Conservation (phyloP, 2,888 invertebrate species). For the Petrophora chlorosata region DNA sequence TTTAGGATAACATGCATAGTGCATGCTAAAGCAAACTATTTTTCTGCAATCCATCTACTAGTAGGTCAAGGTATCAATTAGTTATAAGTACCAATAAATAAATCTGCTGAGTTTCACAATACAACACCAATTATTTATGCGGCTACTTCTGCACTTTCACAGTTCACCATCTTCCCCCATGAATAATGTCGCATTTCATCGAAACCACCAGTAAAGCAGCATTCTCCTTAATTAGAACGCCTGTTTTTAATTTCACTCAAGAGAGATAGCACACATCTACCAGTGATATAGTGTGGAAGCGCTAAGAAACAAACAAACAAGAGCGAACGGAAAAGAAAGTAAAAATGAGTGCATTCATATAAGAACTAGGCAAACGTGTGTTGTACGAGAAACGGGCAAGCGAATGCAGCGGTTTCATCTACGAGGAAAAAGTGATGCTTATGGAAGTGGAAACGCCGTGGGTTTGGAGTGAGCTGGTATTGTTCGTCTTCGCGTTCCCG, state of each 20-base stretch:
- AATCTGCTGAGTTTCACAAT: too few species aligned
- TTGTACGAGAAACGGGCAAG: slow-evolving; percentile 66
- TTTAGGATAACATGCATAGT: too few species aligned
- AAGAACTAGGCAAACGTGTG: slow-evolving; percentile 75
- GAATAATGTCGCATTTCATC: too few species aligned
- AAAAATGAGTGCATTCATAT: slow-evolving; percentile 80
- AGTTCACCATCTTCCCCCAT: too few species aligned
- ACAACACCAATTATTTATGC: too few species aligned
- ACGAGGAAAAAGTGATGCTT: slow-evolving; percentile 73
- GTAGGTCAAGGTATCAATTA: too few species aligned
- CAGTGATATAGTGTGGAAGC: slow-evolving; percentile 40
- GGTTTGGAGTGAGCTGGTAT: slow-evolving; percentile 59
- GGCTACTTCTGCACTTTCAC: too few species aligned
- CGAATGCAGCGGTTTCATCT: slow-evolving; percentile 65
- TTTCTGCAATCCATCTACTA: too few species aligned
- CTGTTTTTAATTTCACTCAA: slow-evolving; percentile 53
- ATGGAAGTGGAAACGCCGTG: slow-evolving; percentile 65
- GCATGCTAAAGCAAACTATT: too few species aligned
- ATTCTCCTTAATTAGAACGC: slow-evolving; percentile 8
- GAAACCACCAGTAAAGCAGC: too few species aligned
- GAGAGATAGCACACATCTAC: slow-evolving; percentile 28
- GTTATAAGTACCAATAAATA: too few species aligned
- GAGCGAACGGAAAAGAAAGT: slow-evolving; percentile 83
- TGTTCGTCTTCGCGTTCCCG: slow-evolving; percentile 59
- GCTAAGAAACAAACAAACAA: slow-evolving; percentile 65